Evolutionary conservation across 2,113 vertebrate genomes (phyloP).

Genomic region (Ochotona curzoniae): DNA sequence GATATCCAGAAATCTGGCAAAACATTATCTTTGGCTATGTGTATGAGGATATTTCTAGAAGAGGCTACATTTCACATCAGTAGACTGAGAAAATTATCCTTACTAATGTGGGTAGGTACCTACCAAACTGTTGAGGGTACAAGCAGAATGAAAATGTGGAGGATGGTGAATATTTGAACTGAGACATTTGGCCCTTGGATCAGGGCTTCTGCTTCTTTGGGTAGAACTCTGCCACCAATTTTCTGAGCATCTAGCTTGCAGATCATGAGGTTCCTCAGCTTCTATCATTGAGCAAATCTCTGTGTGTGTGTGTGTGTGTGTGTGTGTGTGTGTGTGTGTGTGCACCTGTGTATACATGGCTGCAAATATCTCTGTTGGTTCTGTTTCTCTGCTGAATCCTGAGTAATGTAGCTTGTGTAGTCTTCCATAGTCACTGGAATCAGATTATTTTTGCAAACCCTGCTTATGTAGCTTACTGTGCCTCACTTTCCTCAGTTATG

Average conservation of each 20-base stretch:
- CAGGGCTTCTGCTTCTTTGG: not conserved
- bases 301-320: no score
- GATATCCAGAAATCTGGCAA: not conserved
- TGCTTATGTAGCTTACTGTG: not conserved
- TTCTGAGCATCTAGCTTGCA: not conserved
- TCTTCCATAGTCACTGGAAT: not conserved
- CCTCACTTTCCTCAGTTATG: not conserved
- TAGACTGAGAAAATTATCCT: not conserved
- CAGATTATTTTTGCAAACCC: not conserved
- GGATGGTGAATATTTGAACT: not conserved
- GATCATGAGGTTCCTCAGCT: not conserved
- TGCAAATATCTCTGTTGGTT: not conserved
- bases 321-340: no score
- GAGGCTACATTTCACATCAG: not conserved
- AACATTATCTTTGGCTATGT: not conserved
- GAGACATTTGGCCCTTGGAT: not conserved
- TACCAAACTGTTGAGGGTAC: not conserved
- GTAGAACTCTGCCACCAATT: not conserved
- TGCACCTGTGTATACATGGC: no score
- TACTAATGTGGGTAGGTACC: fast-evolving
- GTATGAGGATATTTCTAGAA: not conserved
- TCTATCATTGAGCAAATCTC: not conserved
- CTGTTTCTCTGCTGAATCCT: not conserved
- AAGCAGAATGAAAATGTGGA: not conserved
- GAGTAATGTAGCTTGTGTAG: not conserved